Conservation (phyloP, 2,113 vertebrate species). For the Oplegnathus fasciatus region DNA sequence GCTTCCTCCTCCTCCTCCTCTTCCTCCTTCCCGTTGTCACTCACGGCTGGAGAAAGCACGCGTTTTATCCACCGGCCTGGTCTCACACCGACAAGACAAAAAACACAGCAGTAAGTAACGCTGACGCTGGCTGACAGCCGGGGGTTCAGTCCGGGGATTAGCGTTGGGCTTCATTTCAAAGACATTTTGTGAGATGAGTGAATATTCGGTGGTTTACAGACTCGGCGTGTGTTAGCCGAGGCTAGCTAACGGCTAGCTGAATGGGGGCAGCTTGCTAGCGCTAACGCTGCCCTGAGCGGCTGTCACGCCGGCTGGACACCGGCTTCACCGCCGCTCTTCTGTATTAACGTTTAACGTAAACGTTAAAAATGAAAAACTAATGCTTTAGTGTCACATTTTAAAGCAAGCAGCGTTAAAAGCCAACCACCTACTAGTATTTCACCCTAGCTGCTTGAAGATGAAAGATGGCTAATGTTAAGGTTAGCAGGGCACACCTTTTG, state of each 20-base stretch:
- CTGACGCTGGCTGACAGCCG: neutral
- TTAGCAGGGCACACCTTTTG: conserved; percentile 45
- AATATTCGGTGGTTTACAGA: neutral
- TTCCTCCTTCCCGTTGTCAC: conserved; percentile 53
- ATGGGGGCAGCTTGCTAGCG: conserved; percentile 28
- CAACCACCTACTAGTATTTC: neutral
- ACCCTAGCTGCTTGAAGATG: neutral
- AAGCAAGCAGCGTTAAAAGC: neutral
- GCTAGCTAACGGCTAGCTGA: conserved; percentile 51
- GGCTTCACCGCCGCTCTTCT: neutral
- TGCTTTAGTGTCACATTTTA: neutral
- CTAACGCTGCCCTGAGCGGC: conserved; percentile 13
- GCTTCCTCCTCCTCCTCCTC: conserved; percentile 32
- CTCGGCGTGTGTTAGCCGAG: conserved; percentile 43
- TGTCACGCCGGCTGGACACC: conserved; percentile 34
- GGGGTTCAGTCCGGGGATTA: neutral
- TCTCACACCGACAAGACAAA: conserved; percentile 20
- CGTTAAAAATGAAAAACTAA: neutral
- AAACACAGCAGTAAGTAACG: conserved; percentile 68
- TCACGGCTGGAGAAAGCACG: conserved; percentile 59
- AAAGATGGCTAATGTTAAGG: conserved; percentile 38
- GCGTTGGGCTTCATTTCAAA: accelerated
- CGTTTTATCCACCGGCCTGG: conserved; percentile 49
- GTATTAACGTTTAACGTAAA: neutral
- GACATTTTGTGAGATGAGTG: neutral